These are phyloP conservation scores for Sarcophaga bullata DNA, from an alignment of 1,140 invertebrate species.

Conservation along the genomic window DNA sequence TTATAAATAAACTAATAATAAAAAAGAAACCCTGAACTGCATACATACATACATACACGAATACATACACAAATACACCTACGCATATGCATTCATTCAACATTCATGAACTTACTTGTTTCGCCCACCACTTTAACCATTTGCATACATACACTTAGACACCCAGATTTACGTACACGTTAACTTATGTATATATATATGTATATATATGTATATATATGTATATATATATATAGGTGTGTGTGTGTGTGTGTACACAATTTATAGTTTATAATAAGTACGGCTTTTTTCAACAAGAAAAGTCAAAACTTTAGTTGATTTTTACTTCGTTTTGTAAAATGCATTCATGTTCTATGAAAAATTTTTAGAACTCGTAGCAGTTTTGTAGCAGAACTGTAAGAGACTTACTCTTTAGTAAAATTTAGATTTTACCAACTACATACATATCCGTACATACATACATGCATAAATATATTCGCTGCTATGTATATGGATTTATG, in stretches of 20 bases:
- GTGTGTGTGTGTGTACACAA: background rate
- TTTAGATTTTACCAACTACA: background rate
- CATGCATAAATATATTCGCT: background rate
- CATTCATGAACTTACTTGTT: constrained; percentile 19
- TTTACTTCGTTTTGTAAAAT: background rate
- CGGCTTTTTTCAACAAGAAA: constrained; percentile 2
- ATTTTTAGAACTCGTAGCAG: background rate
- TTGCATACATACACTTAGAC: too few species aligned
- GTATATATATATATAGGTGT: too few species aligned
- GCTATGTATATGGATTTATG: background rate
- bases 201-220: too few species aligned
- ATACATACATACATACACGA: background rate
- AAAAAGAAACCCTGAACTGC: too few species aligned
- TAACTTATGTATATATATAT: too few species aligned
- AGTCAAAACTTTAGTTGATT: constrained; percentile 14
- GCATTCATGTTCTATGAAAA: constrained; percentile 5
- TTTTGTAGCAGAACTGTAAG: constrained; percentile 8
- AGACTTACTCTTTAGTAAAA: constrained; percentile 16
- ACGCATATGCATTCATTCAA: background rate
- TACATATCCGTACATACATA: background rate
- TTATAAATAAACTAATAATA: constrained; percentile 6
- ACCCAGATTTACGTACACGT: too few species aligned
- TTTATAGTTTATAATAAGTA: constrained; percentile 24
- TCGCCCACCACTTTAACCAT: background rate
- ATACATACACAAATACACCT: background rate